Evolutionary conservation across 2,888 invertebrate genomes (phyloP).

Genomic region (Exocentrus adspersus): DNA sequence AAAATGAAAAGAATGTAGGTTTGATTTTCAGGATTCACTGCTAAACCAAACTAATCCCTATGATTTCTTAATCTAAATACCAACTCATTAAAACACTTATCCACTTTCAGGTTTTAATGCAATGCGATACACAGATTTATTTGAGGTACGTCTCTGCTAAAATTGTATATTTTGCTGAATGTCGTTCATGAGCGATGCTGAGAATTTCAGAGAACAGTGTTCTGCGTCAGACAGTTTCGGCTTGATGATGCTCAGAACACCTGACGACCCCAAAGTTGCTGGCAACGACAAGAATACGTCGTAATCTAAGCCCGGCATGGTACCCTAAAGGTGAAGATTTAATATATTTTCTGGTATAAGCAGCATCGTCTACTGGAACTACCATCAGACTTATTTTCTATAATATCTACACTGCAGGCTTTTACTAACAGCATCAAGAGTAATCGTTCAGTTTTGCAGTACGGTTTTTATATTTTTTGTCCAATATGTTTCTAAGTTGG

Average conservation of each 20-base stretch:
- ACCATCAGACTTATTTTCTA: too few species aligned
- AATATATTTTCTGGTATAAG: too few species aligned
- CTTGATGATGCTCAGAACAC: conserved; percentile 37
- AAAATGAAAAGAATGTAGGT: too few species aligned
- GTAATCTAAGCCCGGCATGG: conserved; percentile 41
- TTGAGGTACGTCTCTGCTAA: conserved; percentile 3
- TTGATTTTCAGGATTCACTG: too few species aligned
- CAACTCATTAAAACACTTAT: background rate
- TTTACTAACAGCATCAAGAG: too few species aligned
- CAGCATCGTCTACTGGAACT: too few species aligned
- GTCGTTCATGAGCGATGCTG: conserved; percentile 72
- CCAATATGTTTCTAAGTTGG: too few species aligned
- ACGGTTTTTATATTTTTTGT: too few species aligned
- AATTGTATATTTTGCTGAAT: conserved; percentile 67
- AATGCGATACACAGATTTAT: background rate
- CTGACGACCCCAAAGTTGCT: conserved; percentile 36
- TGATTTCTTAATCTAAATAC: too few species aligned
- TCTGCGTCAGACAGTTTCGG: conserved; percentile 37
- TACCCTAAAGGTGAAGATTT: conserved; percentile 37
- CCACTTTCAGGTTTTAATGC: background rate
- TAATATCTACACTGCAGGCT: too few species aligned
- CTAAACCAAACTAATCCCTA: too few species aligned
- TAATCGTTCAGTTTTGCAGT: too few species aligned
- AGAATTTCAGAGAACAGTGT: conserved; percentile 55
- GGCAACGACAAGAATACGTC: conserved; percentile 50